Conservation (phyloP, 2,888 invertebrate genomes). For the Rhagophthalmus giganteus region DNA sequence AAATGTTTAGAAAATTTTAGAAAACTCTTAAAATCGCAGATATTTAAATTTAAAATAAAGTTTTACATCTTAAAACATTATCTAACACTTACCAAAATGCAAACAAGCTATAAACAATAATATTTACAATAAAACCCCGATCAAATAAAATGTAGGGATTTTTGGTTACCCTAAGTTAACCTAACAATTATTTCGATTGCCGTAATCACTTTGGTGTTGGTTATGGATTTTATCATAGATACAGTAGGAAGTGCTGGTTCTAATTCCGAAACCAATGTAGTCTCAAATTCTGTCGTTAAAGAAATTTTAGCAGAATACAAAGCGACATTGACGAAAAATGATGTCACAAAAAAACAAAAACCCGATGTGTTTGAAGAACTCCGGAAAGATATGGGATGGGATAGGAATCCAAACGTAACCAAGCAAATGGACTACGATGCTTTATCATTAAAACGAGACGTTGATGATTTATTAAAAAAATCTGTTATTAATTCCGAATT, state of each 20-base stretch:
- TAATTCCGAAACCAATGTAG: background rate
- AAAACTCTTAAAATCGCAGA: too few species aligned
- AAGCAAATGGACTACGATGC: background rate
- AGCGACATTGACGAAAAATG: background rate
- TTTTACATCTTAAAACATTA: too few species aligned
- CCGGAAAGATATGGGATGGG: background rate
- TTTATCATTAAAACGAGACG: conserved; percentile 41
- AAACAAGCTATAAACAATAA: too few species aligned
- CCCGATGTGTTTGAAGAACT: background rate
- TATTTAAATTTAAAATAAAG: too few species aligned
- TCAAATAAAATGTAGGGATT: too few species aligned
- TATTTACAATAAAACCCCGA: too few species aligned
- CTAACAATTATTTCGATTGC: too few species aligned
- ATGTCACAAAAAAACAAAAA: background rate
- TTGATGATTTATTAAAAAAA: conserved; percentile 64
- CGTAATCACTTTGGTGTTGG: too few species aligned
- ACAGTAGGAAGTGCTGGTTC: background rate
- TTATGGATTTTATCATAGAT: conserved; percentile 6
- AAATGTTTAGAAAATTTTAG: too few species aligned
- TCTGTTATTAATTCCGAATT: conserved; percentile 66
- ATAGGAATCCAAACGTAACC: background rate
- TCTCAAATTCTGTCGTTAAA: background rate
- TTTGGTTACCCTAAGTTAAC: too few species aligned
- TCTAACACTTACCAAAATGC: too few species aligned
- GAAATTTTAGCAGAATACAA: background rate